Evolutionary conservation across 2,797 vertebrate species (phyloP), one percentile per base, ranked within the genome.

Genomic region (Bradypus variegatus): DNA sequence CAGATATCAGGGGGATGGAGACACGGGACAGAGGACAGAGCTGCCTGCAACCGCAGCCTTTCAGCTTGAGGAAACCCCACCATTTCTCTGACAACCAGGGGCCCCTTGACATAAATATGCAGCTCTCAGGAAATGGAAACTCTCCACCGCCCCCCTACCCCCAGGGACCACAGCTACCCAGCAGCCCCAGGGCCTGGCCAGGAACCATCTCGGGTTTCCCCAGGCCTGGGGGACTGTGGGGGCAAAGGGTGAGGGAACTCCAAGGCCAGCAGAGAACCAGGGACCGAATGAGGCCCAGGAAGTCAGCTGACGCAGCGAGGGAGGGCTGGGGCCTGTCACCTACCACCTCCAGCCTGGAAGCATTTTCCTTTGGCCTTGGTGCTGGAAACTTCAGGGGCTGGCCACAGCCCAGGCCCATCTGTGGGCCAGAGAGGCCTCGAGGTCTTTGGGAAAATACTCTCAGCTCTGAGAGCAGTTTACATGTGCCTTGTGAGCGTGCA

Each of bases 381-480:
- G 95, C 96, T 96, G 87, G 95, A 96, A 96, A 94, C 90, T 92
- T 89, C 48, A 73, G 92, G 45, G 69, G 78, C 6, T 82, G 90
- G 94, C 65, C 23, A 87, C 92, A 90, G 16, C 77, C 87, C 92
- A 94, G 83, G 67, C 67, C 90, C 62, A 62, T 88, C 89, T 93
- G 91, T 0, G 0, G 73, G 58, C 75, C 50, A 31, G 38, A 79
- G 78, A 76, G 70, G 89, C 90, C 75, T 41, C 64, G 10, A 4
- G 33, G 48, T 19, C 76, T 89, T 48, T 5, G 91, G 89, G 89
- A 72, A 78, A 89, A 93, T 2, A 48, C 38, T 69, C 62, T 69
- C 14, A 23, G 70, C 48, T 84, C 72, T 2, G 45, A 88, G 38
- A 80, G 77, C 19, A 62, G 84, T 75, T 62, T 80, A 31, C 36